Evolutionary conservation across 2,888 invertebrate species (phyloP).

Genomic region (Eristalinus sepulchralis): DNA sequence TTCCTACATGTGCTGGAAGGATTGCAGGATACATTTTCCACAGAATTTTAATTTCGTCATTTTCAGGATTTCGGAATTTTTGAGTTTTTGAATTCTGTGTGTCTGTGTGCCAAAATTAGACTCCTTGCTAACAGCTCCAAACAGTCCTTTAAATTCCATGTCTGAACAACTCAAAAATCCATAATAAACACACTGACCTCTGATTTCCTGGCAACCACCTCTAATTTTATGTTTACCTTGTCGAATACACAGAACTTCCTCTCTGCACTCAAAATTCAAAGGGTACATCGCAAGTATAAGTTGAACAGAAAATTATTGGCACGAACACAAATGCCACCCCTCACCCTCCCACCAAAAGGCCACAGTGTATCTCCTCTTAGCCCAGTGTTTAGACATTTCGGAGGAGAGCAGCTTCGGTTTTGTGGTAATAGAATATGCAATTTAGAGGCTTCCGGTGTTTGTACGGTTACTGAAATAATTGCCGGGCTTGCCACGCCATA

Average conservation of each 20-base stretch:
- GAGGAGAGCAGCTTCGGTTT: slow-evolving; percentile 3
- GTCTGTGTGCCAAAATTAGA: too few relatives aligned
- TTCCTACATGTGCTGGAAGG: too few relatives aligned
- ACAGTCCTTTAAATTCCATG: not conserved
- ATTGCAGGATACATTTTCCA: too few relatives aligned
- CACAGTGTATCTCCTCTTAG: not conserved
- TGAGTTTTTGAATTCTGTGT: too few relatives aligned
- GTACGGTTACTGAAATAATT: slow-evolving; percentile 21
- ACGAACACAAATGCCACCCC: slow-evolving; percentile 24
- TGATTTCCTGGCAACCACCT: not conserved
- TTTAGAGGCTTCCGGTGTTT: slow-evolving; percentile 61
- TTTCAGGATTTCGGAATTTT: too few relatives aligned
- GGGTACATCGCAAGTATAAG: slow-evolving; percentile 60
- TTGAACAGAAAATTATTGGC: slow-evolving; percentile 40
- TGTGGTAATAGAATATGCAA: slow-evolving; percentile 57
- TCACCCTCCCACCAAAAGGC: not conserved
- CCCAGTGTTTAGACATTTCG: slow-evolving; percentile 11
- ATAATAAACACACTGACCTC: not conserved
- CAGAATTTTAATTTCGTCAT: too few relatives aligned
- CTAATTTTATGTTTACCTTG: slow-evolving; percentile 28
- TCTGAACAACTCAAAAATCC: not conserved
- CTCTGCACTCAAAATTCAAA: slow-evolving; percentile 33
- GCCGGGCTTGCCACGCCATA: slow-evolving; percentile 2
- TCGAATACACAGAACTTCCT: slow-evolving; percentile 5
- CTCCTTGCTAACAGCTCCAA: too few relatives aligned